phyloP scores from a whole-genome alignment of 2,113 vertebrate genomes.

The Thunnus maccoyii region DNA sequence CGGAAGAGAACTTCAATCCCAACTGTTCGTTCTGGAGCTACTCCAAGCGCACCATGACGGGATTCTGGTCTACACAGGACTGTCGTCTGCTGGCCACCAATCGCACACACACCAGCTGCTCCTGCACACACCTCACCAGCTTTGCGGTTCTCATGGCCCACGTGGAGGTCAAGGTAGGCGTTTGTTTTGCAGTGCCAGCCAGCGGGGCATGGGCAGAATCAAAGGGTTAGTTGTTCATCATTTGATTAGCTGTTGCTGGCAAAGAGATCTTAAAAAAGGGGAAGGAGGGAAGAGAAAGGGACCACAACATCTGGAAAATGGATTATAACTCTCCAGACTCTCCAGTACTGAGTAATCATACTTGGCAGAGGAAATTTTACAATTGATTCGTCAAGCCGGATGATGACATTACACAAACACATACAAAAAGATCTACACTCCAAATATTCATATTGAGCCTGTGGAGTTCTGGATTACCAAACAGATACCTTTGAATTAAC shows the following conservation, averaged over 20 bases:
- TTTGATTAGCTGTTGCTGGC: slow-evolving; percentile 57
- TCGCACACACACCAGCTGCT: slow-evolving; percentile 96
- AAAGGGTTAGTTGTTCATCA: slow-evolving; percentile 60
- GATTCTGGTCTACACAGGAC: slow-evolving; percentile 98
- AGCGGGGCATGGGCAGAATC: slow-evolving; percentile 25
- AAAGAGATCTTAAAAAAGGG: slow-evolving; percentile 15
- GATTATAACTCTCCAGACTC: slow-evolving; percentile 50
- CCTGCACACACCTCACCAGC: slow-evolving; percentile 98
- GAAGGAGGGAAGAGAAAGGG: slow-evolving; percentile 28
- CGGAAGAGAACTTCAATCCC: slow-evolving; percentile 98
- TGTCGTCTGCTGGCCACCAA: slow-evolving; percentile 95
- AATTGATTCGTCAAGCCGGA: slow-evolving; percentile 49
- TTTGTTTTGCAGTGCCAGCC: slow-evolving; percentile 22
- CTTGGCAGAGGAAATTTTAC: slow-evolving; percentile 52
- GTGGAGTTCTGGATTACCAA: slow-evolving; percentile 17
- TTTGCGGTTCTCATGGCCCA: slow-evolving; percentile 98
- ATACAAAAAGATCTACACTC: slow-evolving; percentile 23
- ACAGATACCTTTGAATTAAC: slow-evolving; percentile 16
- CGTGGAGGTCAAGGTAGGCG: slow-evolving; percentile 94
- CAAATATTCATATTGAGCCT: slow-evolving; percentile 19
- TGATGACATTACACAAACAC: slow-evolving; percentile 33
- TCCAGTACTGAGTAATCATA: slow-evolving; percentile 49
- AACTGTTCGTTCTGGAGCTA: slow-evolving; percentile 99
- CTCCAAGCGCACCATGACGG: slow-evolving; percentile 96
- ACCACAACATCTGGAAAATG: slow-evolving; percentile 59